These are phyloP conservation scores for Catagonus wagneri DNA, from an alignment of 2,113 vertebrate genomes.

Conservation along the genomic window DNA sequence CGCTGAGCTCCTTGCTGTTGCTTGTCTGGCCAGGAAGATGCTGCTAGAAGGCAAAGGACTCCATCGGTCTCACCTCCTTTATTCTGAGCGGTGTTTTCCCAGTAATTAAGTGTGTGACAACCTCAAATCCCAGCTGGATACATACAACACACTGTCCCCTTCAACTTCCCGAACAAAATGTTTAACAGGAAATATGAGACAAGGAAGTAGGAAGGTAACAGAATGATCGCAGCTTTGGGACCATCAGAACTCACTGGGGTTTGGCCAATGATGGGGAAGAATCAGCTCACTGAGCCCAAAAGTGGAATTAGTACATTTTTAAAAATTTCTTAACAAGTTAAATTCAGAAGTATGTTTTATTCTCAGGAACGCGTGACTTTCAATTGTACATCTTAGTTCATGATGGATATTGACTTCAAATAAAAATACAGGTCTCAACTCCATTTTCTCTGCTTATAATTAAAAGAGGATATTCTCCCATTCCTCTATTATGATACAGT, in stretches of 20 bases:
- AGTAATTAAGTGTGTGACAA: constrained; percentile 30
- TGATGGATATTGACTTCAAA: background rate
- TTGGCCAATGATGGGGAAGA: background rate
- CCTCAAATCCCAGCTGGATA: background rate
- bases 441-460: constrained; percentile 19
- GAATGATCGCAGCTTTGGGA: background rate
- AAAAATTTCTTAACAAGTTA: background rate
- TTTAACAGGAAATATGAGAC: background rate
- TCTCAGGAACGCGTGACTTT: constrained; percentile 6
- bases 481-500: background rate
- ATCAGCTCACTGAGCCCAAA: background rate
- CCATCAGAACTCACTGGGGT: background rate
- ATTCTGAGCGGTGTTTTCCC: background rate
- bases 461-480: background rate
- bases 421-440: background rate
- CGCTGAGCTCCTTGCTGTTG: background rate
- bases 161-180: background rate
- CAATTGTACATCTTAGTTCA: background rate
- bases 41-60: background rate
- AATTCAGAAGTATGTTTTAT: constrained; percentile 3
- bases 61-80: background rate
- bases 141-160: background rate
- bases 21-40: background rate
- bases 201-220: background rate
- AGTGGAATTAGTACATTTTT: background rate